phyloP scores from a whole-genome alignment of 2,888 invertebrate genomes.

The Eugnorisma glareosa region DNA sequence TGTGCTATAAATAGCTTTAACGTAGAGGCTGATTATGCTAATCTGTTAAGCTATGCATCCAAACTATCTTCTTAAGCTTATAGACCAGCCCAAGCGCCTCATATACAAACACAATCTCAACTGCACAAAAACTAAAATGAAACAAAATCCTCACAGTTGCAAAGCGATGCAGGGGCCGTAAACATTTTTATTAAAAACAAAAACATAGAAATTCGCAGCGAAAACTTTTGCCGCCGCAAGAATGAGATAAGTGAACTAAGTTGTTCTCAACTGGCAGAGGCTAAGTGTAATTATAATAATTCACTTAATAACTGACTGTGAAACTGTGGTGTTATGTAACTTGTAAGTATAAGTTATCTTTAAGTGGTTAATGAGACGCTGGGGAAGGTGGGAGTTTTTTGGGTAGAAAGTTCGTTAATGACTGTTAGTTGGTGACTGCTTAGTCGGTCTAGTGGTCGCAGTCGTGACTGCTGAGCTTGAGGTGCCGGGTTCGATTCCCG shows the following conservation, averaged over 20 bases:
- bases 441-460: not conserved
- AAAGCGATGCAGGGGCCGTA: conserved; percentile 68
- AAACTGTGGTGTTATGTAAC: conserved; percentile 65
- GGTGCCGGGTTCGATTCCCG: not conserved
- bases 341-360: conserved; percentile 63
- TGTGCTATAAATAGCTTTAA: not conserved
- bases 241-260: conserved; percentile 78
- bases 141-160: conserved; percentile 62
- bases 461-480: not conserved
- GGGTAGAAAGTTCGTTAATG: conserved; percentile 1
- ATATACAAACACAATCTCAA: conserved; percentile 21
- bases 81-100: not conserved
- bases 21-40: not conserved
- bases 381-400: conserved; percentile 53
- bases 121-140: conserved; percentile 41
- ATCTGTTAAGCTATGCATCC: not conserved
- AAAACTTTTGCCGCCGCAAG: conserved; percentile 74
- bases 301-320: conserved; percentile 76
- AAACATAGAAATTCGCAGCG: conserved; percentile 65
- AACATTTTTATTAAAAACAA: conserved; percentile 73
- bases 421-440: not conserved
- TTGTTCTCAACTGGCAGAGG: conserved; percentile 80
- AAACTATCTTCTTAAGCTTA: not conserved
- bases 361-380: conserved; percentile 65
- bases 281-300: conserved; percentile 86